Conservation (phyloP, 2,888 invertebrate species). For the Smittia aterrima region DNA sequence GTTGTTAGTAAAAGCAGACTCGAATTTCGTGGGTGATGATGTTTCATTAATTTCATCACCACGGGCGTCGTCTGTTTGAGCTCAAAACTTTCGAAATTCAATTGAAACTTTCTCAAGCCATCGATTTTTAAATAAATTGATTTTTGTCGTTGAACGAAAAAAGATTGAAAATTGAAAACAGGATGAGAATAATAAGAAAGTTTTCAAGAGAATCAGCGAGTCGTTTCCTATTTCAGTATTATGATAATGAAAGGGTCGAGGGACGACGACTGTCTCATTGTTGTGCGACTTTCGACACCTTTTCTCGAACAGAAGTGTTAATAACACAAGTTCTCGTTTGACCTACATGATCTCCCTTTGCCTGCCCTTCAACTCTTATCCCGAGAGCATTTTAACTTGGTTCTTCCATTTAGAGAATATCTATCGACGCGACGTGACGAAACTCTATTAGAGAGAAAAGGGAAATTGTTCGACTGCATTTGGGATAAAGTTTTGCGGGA, state of each 20-base stretch:
- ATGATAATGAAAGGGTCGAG: slow-evolving; percentile 28
- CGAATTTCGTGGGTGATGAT: slow-evolving; percentile 1
- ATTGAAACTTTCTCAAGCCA: neutral
- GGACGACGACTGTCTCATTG: neutral
- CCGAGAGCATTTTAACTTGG: slow-evolving; percentile 29
- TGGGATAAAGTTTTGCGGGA: too few species aligned
- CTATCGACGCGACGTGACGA: slow-evolving; percentile 36
- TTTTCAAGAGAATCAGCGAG: slow-evolving; percentile 1
- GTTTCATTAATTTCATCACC: slow-evolving; percentile 30
- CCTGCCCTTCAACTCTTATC: neutral
- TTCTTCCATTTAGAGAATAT: slow-evolving; percentile 36
- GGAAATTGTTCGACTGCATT: too few species aligned
- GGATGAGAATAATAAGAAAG: neutral
- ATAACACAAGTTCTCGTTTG: neutral
- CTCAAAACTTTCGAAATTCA: neutral
- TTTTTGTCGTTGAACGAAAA: slow-evolving; percentile 15
- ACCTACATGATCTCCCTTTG: neutral
- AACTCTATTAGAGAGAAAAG: too few species aligned
- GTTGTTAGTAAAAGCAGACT: neutral
- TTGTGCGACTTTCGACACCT: slow-evolving; percentile 10
- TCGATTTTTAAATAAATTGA: slow-evolving; percentile 14
- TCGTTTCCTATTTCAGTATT: slow-evolving; percentile 25
- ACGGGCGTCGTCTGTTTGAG: neutral
- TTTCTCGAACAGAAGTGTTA: neutral
- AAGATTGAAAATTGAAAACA: slow-evolving; percentile 14